A percentile compares a stretch with the other conserved stretches of the same genome.
Evolutionary conservation across 2,113 vertebrate species (phyloP).

Genomic region (Mungos mungo): DNA sequence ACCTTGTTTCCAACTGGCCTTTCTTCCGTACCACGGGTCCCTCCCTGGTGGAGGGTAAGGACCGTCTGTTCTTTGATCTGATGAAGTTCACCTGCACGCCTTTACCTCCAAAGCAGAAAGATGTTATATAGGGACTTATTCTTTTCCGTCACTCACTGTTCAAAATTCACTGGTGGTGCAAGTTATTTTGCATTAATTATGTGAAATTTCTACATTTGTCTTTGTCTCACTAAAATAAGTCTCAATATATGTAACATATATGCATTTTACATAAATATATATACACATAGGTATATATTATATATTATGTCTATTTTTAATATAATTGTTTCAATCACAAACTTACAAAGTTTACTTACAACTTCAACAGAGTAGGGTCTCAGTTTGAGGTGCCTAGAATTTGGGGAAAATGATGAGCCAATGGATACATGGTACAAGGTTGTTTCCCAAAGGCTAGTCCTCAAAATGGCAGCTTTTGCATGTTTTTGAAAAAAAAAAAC

Average conservation of each 20-base stretch:
- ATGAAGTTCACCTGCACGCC: not conserved
- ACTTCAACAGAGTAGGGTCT: not conserved
- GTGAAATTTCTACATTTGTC: not conserved
- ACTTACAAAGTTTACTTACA: not conserved
- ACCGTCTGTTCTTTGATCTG: not conserved
- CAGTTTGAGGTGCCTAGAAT: not conserved
- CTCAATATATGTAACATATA: not conserved
- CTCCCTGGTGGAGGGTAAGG: not conserved
- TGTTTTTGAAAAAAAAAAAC: not conserved
- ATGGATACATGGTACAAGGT: not conserved
- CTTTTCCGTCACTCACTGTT: not conserved
- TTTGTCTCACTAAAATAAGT: not conserved
- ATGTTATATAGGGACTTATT: not conserved
- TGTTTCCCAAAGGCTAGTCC: not conserved
- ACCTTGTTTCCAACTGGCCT: not conserved
- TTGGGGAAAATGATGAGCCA: not conserved
- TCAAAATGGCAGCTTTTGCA: not conserved
- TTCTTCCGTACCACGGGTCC: not conserved
- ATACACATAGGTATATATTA: not conserved
- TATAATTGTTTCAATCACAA: not conserved
- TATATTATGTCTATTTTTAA: not conserved
- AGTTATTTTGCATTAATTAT: not conserved
- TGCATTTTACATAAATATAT: not conserved
- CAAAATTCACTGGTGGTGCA: not conserved
- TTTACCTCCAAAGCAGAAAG: not conserved